A percentile compares a stretch with the other conserved stretches of the same genome.
These are phyloP conservation scores for Sphaerophoria rueppellii DNA, from an alignment of 2,888 invertebrate genomes.

Conservation along the genomic window DNA sequence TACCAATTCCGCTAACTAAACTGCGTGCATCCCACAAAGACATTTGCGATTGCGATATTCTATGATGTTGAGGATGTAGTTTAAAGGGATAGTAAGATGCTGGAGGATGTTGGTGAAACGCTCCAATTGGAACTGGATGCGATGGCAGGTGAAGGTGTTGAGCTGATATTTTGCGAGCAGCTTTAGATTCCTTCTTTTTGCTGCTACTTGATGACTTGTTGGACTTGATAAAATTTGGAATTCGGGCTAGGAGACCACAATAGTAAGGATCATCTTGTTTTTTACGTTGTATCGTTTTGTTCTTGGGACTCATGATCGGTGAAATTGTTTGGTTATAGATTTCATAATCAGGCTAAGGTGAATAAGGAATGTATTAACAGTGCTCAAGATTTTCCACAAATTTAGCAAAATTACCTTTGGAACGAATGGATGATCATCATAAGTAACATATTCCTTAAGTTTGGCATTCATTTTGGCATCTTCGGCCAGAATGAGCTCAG, in stretches of 20 bases:
- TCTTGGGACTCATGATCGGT: constrained; percentile 70
- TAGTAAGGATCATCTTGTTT: constrained; percentile 87
- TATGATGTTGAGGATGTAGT: constrained; percentile 80
- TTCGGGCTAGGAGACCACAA: constrained; percentile 87
- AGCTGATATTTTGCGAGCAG: constrained; percentile 81
- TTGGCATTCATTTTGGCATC: constrained; percentile 79
- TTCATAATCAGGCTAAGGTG: constrained; percentile 80
- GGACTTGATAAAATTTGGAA: constrained; percentile 87
- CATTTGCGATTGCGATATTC: constrained; percentile 81
- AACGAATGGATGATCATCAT: constrained; percentile 80
- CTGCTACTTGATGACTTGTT: constrained; percentile 76
- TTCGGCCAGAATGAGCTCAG: constrained; percentile 78
- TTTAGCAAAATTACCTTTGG: constrained; percentile 78
- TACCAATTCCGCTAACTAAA: constrained; percentile 81
- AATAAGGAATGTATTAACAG: neutral
- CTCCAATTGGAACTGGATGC: constrained; percentile 80
- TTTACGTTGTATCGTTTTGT: constrained; percentile 77
- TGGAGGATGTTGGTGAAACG: constrained; percentile 79
- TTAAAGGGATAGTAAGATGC: constrained; percentile 80
- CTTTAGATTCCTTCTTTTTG: constrained; percentile 79
- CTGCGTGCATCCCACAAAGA: constrained; percentile 81
- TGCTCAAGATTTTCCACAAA: neutral
- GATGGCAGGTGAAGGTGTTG: constrained; percentile 78
- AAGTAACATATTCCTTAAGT: constrained; percentile 78
- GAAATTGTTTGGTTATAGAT: constrained; percentile 77